Evolutionary conservation across 2,797 vertebrate genomes (phyloP).

Genomic region (Pangasius mekongensis): DNA sequence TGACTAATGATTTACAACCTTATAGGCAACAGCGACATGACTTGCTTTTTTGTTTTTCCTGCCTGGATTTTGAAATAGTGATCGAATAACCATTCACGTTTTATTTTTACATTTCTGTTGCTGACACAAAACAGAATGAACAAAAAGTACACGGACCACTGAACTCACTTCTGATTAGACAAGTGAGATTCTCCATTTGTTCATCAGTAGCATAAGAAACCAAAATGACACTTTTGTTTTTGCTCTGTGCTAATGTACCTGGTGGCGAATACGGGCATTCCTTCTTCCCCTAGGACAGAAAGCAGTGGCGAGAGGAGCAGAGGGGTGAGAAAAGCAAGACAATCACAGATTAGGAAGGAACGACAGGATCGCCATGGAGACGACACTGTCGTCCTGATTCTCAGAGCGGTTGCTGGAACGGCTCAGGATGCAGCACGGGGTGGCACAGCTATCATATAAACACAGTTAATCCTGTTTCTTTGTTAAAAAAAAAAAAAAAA

Average conservation of each 20-base stretch:
- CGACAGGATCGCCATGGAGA: slow-evolving; percentile 66
- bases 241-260: slow-evolving; percentile 82
- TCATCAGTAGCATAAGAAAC: not conserved
- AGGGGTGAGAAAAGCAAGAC: slow-evolving; percentile 82
- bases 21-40: too few species aligned
- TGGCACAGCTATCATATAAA: slow-evolving; percentile 39
- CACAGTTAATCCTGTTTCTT: slow-evolving; percentile 19
- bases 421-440: slow-evolving; percentile 63
- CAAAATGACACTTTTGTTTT: slow-evolving; percentile 29
- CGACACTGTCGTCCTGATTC: slow-evolving; percentile 58
- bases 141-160: not conserved
- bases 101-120: not conserved
- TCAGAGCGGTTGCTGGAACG: slow-evolving; percentile 59
- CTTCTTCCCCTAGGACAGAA: slow-evolving; percentile 97
- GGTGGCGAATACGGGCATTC: slow-evolving; percentile 96
- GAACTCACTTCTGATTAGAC: not conserved
- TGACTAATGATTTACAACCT: not conserved
- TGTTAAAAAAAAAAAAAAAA: not conserved
- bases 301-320: slow-evolving; percentile 86
- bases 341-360: slow-evolving; percentile 76
- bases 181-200: slow-evolving; percentile 2
- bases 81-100: not conserved
- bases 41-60: not conserved
- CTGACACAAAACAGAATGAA: not conserved
- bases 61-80: not conserved